phyloP scores from a whole-genome alignment of 2,888 invertebrate species.

The Lypha dubia region DNA sequence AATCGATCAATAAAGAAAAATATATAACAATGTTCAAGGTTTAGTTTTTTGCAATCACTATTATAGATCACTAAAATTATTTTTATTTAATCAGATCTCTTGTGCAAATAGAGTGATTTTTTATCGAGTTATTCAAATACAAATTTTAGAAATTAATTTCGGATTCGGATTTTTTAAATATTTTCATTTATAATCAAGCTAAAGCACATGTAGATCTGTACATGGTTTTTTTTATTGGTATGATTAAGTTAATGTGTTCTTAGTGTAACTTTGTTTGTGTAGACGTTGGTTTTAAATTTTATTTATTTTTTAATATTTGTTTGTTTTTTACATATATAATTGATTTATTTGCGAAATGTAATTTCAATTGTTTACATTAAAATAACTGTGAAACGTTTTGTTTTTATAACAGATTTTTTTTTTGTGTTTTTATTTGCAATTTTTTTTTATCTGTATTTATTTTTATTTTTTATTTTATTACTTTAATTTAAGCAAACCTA shows the following conservation, averaged over 20 bases:
- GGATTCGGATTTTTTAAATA: background rate
- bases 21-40: constrained; percentile 34
- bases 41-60: constrained; percentile 25
- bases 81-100: constrained; percentile 28
- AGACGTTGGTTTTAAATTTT: constrained; percentile 37
- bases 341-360: constrained; percentile 51
- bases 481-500: no score
- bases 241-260: constrained; percentile 45
- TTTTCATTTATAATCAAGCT: no score
- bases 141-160: background rate
- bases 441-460: no score
- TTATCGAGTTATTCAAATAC: background rate
- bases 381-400: constrained; percentile 53
- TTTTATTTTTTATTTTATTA: no score
- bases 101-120: background rate
- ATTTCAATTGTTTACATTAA: constrained; percentile 37
- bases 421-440: constrained; percentile 55
- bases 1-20: constrained; percentile 36
- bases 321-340: constrained; percentile 41
- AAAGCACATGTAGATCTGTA: background rate
- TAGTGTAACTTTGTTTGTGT: constrained; percentile 53
- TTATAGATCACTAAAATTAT: background rate
- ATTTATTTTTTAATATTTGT: constrained; percentile 36
- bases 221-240: constrained; percentile 17
- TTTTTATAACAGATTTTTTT: constrained; percentile 54